Base-by-base conservation (phyloP, 1,140 invertebrate species). In the Nymphalis io region DNA sequence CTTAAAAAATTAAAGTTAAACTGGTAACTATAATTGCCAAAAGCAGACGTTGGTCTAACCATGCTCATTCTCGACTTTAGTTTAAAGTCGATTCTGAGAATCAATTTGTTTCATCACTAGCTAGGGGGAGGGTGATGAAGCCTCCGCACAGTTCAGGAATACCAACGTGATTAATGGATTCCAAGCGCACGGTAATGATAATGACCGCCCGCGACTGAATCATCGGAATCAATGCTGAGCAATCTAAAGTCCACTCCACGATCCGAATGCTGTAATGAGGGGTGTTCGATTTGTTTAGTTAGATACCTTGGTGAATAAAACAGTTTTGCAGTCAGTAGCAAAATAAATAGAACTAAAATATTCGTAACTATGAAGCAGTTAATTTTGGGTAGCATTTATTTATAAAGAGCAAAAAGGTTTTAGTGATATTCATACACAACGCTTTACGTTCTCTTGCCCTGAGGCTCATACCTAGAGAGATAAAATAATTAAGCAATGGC, bases 121-220 rank as follows among this genome's bases (percentile, higher is more conserved):
- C 8, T 10, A 59, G 73, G 68, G 71, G 68, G 80, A 58, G 72
- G 72, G 70, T 58, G 75, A 71, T 74, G 76, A 73, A 75, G 69
- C 75, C 68, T 70, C 75, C 60, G 73, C 65, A 75, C 83, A 70
- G 74, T 79, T 83, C 82, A 82, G 83, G 80, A 83, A 87, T 84
- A 87, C 79, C 88, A 85, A 85, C 83, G 81, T 90, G 87, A 90
- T 90, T 90, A 90, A 90, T 90, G 85, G 86, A 87, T 86, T 78
- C 82, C 81, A 76, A 73, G 61, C 79, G 71, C 66, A 80, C 83
- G 79, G 77, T 90, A 89, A 89, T 88, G 85, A 90, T 90, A 89
- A 90, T 88, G 87, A 90, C 81, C 73, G 71, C 70, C 79, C 75
- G 70, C 68, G 63, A 76, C 79, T 83, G 83, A 81, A 89, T 87